Evolutionary conservation across 2,113 vertebrate genomes (phyloP).

Genomic region (Hippocampus abdominalis): DNA sequence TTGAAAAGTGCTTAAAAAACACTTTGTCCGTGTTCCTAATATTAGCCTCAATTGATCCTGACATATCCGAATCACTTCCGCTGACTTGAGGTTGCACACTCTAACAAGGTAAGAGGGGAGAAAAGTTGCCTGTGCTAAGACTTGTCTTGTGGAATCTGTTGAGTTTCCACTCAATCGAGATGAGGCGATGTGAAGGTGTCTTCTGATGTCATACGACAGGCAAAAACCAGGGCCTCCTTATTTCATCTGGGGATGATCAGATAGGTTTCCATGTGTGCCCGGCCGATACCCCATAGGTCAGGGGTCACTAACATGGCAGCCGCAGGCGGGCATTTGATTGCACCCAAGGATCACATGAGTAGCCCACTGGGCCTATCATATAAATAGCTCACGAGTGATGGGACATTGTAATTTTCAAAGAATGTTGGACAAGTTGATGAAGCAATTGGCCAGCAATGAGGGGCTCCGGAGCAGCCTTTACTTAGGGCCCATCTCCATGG

Average conservation of each 20-base stretch:
- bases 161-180: constrained; percentile 24
- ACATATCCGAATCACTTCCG: constrained; percentile 44
- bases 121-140: constrained; percentile 21
- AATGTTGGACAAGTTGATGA: too few relatives aligned
- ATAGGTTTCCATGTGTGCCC: background rate
- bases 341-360: too few relatives aligned
- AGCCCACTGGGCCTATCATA: too few relatives aligned
- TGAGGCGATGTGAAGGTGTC: constrained; percentile 32
- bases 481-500: too few relatives aligned
- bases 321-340: too few relatives aligned
- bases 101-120: constrained; percentile 18
- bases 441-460: too few relatives aligned
- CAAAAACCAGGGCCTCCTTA: constrained; percentile 31
- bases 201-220: constrained; percentile 39
- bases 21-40: constrained; percentile 30
- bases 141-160: constrained; percentile 36
- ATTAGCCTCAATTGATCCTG: constrained; percentile 23
- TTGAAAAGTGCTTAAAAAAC: constrained; percentile 48
- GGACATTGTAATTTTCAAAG: too few relatives aligned
- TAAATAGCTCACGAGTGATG: too few relatives aligned
- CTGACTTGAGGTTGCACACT: constrained; percentile 26
- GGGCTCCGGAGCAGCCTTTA: too few relatives aligned
- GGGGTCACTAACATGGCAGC: too few relatives aligned
- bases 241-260: constrained; percentile 44
- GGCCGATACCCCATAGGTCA: background rate